Evolutionary conservation across 2,797 vertebrate species (phyloP), one percentile per base, ranked within the genome.

Genomic region (Rhynchonycteris naso): DNA sequence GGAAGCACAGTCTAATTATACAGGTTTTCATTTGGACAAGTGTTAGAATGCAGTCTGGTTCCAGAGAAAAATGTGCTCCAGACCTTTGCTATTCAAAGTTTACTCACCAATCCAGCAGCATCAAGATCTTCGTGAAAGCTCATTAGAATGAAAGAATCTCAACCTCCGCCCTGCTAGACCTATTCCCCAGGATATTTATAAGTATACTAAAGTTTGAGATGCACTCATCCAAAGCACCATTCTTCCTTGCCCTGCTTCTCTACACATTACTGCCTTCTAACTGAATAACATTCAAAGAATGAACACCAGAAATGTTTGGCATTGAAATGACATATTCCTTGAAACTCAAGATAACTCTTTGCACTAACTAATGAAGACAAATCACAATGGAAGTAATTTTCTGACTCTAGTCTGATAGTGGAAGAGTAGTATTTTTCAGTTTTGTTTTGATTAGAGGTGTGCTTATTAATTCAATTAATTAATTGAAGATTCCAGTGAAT

Each of bases 391-490:
- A 84, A 93, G 13, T 82, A 5, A 54, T 66, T 91, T 72, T 4
- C 24, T 93, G 43, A 75, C 14, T n/a, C 85, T 86, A 90, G 33
- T 81, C 56, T 82, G 54, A 75, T 89, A 92, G 0, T 7, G 86
- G 30, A 19, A 84, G 71, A 96, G 19, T 71, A 68, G 79, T 76
- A 76, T 35, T 97, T 94, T 95, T 95, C 59, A 21, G 5, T 12
- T 82, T 93, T 96, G 66, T 97, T 97, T 94, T 96, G 5, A 89
- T 95, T 97, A 96, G 56, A 94, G 61, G 5, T 75, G 69, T 61
- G 78, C 30, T 95, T 82, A 89, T 90, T 87, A 71, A 71, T 89
- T 96, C 65, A 50, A 94, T 95, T 97, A 95, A 91, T n/a, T n/a
- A 93, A 91, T 93, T 35, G 15, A 83, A 28, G 79, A 91, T 24